Conservation (phyloP, 92 coral and sea anemone genomes). For the Zoanthus solanderi region DNA sequence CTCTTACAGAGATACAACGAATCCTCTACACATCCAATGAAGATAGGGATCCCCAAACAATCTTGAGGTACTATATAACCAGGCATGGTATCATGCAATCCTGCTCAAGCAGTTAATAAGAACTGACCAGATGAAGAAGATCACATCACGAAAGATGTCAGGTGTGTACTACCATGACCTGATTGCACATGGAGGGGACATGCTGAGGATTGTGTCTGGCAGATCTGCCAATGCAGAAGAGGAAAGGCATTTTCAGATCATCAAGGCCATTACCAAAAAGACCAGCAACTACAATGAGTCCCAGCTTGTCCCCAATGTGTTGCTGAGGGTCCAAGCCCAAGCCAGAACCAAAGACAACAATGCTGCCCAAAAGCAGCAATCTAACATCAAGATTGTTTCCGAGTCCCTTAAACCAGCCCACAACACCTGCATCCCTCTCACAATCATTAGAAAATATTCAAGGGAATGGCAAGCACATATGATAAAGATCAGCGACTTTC, state of each 20-base stretch:
- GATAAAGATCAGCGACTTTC: slow-evolving; percentile 50
- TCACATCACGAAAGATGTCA: slow-evolving; percentile 20
- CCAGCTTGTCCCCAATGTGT: slow-evolving; percentile 29
- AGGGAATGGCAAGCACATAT: slow-evolving; percentile 68
- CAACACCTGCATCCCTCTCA: slow-evolving; percentile 54
- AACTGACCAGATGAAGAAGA: no score
- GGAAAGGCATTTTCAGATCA: not conserved
- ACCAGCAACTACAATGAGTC: no score
- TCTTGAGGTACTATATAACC: not conserved
- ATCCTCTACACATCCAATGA: slow-evolving; percentile 16
- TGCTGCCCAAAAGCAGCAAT: slow-evolving; percentile 47
- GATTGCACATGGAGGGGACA: slow-evolving; percentile 39
- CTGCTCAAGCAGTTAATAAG: slow-evolving; percentile 38
- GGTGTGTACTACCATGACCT: slow-evolving; percentile 65
- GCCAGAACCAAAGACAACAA: slow-evolving; percentile 21
- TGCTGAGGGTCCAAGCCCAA: slow-evolving; percentile 39
- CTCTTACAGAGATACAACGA: no score
- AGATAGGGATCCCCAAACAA: slow-evolving; percentile 37
- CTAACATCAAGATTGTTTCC: slow-evolving; percentile 32
- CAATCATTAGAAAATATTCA: slow-evolving; percentile 24
- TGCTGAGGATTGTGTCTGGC: slow-evolving; percentile 44
- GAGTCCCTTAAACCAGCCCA: slow-evolving; percentile 24
- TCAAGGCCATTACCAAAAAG: no score
- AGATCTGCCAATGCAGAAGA: slow-evolving; percentile 20
- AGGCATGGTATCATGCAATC: not conserved